These are phyloP conservation scores for Cephus sareptanus DNA, from an alignment of 2,888 invertebrate genomes.

Conservation along the genomic window DNA sequence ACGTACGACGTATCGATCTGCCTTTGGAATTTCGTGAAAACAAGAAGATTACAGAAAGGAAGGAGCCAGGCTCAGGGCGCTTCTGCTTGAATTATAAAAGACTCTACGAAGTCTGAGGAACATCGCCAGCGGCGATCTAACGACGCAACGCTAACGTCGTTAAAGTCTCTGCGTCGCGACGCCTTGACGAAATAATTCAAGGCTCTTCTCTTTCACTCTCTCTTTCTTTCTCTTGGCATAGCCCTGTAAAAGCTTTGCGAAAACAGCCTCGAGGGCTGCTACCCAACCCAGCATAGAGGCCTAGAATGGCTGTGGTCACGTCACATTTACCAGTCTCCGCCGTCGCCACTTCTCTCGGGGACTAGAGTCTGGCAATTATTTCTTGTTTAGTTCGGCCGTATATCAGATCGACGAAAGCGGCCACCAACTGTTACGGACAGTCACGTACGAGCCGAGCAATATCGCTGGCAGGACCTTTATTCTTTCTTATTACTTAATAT, in stretches of 20 bases:
- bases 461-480: slow-evolving; percentile 40
- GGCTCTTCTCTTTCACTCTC: background rate
- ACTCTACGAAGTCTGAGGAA: background rate
- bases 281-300: too few species aligned
- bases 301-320: background rate
- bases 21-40: background rate
- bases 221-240: background rate
- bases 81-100: background rate
- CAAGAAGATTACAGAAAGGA: background rate
- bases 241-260: background rate
- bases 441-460: slow-evolving; percentile 46
- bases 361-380: slow-evolving; percentile 35
- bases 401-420: slow-evolving; percentile 39
- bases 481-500: slow-evolving; percentile 52
- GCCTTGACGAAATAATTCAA: background rate
- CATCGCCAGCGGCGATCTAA: background rate
- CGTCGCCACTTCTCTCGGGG: too few species aligned
- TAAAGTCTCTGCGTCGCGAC: background rate
- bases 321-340: background rate
- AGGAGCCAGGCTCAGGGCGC: background rate
- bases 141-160: background rate
- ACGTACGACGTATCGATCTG: background rate
- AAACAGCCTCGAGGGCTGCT: background rate
- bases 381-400: slow-evolving; percentile 45
- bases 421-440: slow-evolving; percentile 33